A percentile compares a stretch with the other conserved stretches of the same genome.
These are phyloP conservation scores for Scomber scombrus DNA, from an alignment of 2,113 vertebrate species.

Conservation along the genomic window DNA sequence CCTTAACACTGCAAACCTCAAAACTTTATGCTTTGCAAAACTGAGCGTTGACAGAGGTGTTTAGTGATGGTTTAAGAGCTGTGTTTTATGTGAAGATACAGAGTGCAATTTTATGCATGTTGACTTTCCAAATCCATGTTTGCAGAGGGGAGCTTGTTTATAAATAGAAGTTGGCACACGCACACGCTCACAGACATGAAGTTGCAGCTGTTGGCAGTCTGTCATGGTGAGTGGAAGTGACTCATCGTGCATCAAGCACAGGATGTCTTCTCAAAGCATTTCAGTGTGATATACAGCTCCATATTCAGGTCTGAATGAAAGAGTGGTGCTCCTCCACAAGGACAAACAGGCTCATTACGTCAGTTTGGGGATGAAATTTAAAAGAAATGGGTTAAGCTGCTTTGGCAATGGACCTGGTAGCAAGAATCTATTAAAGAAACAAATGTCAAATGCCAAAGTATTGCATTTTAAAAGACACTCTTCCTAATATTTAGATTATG, in stretches of 20 bases:
- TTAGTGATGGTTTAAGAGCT: constrained; percentile 13
- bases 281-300: neutral
- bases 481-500: too few relatives aligned
- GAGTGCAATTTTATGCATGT: constrained; percentile 32
- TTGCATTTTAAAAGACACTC: too few relatives aligned
- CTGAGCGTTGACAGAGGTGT: neutral
- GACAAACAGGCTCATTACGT: constrained; percentile 28
- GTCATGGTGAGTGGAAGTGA: constrained; percentile 67
- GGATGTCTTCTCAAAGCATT: constrained; percentile 2
- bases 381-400: neutral
- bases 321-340: constrained; percentile 38
- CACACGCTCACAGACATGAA: constrained; percentile 1
- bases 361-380: neutral
- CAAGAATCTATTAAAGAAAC: too few relatives aligned
- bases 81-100: neutral
- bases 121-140: constrained; percentile 34
- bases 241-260: constrained; percentile 60
- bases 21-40: neutral
- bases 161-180: constrained; percentile 54
- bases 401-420: too few relatives aligned
- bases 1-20: neutral
- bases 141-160: constrained; percentile 31
- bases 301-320: neutral
- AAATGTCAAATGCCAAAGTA: too few relatives aligned
- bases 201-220: constrained; percentile 80